Conservation (phyloP, 2,113 vertebrate genomes). For the Rhinichthys klamathensis region DNA sequence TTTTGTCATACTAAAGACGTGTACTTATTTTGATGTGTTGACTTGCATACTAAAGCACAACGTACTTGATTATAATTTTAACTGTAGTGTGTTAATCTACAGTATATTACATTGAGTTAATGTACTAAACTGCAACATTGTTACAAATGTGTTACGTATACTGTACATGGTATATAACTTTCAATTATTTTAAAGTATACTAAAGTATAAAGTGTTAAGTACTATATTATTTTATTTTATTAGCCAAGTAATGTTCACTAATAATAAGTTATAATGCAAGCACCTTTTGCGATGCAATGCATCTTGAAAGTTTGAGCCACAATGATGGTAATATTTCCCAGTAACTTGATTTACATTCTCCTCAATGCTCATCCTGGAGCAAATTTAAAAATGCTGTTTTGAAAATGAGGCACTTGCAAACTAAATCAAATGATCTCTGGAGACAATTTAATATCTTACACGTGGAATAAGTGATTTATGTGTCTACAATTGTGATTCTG, state of each 20-base stretch:
- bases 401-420: not conserved
- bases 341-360: not conserved
- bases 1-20: not conserved
- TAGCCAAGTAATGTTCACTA: not conserved
- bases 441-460: slow-evolving; percentile 12
- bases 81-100: not conserved
- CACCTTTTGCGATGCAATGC: not conserved
- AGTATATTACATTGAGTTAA: not conserved
- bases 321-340: not conserved
- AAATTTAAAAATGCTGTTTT: not conserved
- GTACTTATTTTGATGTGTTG: not conserved
- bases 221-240: not conserved
- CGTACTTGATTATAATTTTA: not conserved
- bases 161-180: not conserved
- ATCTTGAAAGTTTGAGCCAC: not conserved
- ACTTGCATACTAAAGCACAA: not conserved
- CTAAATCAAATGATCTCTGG: not conserved
- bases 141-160: not conserved
- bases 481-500: not conserved
- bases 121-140: not conserved
- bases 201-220: not conserved
- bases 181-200: not conserved
- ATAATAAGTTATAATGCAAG: not conserved
- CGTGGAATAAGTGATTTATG: not conserved
- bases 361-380: not conserved